A percentile compares a stretch with the other conserved stretches of the same genome.
These are phyloP conservation scores for Malthinus flaveolus DNA, from an alignment of 2,888 invertebrate species.

Conservation along the genomic window DNA sequence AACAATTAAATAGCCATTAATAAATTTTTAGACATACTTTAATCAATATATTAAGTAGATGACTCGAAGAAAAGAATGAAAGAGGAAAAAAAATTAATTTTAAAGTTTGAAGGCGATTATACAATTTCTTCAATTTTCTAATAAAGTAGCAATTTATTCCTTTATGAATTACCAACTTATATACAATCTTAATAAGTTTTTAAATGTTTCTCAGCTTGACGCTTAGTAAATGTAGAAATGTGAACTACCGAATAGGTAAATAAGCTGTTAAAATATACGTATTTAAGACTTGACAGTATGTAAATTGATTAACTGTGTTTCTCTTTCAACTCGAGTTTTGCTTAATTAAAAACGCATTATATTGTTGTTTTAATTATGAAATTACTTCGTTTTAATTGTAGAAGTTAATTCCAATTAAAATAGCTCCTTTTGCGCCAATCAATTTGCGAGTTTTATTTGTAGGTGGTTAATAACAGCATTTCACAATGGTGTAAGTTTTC, in stretches of 20 bases:
- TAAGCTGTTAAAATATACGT: not conserved
- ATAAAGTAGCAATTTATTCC: constrained; percentile 5
- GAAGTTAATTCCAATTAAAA: constrained; percentile 6
- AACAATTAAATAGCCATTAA: too few species aligned
- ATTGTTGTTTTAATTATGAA: constrained; percentile 12
- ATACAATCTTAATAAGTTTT: constrained; percentile 6
- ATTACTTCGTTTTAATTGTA: constrained; percentile 12
- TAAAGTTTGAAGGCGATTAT: not conserved
- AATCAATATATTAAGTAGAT: too few species aligned
- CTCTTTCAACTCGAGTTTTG: too few species aligned
- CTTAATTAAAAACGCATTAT: not conserved
- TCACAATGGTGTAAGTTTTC: too few species aligned
- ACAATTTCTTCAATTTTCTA: not conserved
- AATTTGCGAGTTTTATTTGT: too few species aligned
- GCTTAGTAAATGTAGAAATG: constrained; percentile 6
- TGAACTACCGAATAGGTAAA: constrained; percentile 5
- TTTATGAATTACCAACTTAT: not conserved
- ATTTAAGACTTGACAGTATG: constrained; percentile 4
- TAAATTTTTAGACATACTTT: too few species aligned
- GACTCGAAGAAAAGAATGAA: too few species aligned
- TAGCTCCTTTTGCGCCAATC: too few species aligned
- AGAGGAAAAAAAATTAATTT: not conserved
- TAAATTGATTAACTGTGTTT: constrained; percentile 16
- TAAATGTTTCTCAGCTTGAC: constrained; percentile 9
- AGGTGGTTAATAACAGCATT: too few species aligned